Evolutionary conservation across 2,888 invertebrate genomes (phyloP).

Genomic region (Cartodere bifasciata): DNA sequence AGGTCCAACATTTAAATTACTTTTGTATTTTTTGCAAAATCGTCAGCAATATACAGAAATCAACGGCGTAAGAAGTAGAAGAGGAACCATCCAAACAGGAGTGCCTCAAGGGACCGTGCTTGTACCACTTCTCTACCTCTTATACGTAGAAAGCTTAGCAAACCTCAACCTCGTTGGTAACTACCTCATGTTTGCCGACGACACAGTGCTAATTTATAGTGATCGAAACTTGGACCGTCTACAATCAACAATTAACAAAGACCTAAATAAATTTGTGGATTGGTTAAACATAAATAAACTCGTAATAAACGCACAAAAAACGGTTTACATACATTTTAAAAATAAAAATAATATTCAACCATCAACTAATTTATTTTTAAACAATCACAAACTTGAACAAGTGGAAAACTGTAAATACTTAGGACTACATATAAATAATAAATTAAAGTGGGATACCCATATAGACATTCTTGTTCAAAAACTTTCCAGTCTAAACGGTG

Average conservation of each 20-base stretch:
- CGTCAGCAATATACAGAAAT: conserved; percentile 4
- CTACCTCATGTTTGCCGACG: too few relatives aligned
- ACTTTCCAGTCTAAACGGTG: conserved; percentile 4
- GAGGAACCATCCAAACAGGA: too few relatives aligned
- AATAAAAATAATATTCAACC: conserved; percentile 5
- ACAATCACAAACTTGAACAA: conserved; percentile 2
- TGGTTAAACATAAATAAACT: conserved; percentile 6
- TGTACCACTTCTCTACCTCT: conserved; percentile 6
- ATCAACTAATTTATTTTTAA: conserved; percentile 4
- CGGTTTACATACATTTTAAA: conserved; percentile 8
- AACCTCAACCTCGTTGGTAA: too few relatives aligned
- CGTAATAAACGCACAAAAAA: conserved; percentile 6
- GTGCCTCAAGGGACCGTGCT: conserved; percentile 8
- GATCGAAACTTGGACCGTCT: too few relatives aligned
- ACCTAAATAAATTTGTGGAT: conserved; percentile 5
- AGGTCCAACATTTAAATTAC: conserved; percentile 5
- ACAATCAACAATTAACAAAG: too few relatives aligned
- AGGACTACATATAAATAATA: conserved; percentile 5
- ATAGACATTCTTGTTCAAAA: conserved; percentile 4
- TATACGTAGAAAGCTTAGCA: too few relatives aligned
- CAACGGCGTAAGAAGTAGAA: too few relatives aligned
- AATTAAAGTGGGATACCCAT: conserved; percentile 6
- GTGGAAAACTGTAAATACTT: conserved; percentile 6
- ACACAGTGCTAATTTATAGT: too few relatives aligned
- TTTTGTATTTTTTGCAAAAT: conserved; percentile 3